Conservation (phyloP, 1,140 invertebrate species). For the Eriosoma lanigerum region DNA sequence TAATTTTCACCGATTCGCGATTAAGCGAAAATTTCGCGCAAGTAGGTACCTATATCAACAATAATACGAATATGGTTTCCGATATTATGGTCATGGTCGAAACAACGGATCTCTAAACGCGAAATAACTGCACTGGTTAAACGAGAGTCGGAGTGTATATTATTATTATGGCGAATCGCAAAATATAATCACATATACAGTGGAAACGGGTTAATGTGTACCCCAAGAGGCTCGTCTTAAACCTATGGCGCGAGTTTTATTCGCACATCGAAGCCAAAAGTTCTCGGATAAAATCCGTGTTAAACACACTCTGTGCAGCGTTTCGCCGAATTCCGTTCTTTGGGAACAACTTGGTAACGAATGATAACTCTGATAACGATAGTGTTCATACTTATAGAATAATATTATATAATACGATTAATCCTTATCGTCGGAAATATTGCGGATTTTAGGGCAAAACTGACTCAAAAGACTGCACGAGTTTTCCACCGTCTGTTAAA, state of each 20-base stretch:
- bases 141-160: background rate
- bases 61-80: background rate
- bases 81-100: background rate
- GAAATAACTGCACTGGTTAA: background rate
- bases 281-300: constrained; percentile 18
- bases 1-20: no score
- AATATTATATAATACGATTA: no score
- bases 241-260: background rate
- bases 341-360: no score
- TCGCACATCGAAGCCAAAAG: background rate
- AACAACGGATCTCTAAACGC: background rate
- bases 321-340: background rate
- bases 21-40: no score
- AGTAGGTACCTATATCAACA: no score
- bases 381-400: no score
- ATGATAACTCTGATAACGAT: no score
- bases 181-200: background rate
- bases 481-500: no score
- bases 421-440: no score
- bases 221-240: constrained; percentile 18
- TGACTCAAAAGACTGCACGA: no score
- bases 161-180: no score
- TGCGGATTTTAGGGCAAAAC: no score
- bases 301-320: background rate
- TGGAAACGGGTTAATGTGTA: background rate